phyloP scores from a whole-genome alignment of 2,797 vertebrate species.

The Characodon lateralis region DNA sequence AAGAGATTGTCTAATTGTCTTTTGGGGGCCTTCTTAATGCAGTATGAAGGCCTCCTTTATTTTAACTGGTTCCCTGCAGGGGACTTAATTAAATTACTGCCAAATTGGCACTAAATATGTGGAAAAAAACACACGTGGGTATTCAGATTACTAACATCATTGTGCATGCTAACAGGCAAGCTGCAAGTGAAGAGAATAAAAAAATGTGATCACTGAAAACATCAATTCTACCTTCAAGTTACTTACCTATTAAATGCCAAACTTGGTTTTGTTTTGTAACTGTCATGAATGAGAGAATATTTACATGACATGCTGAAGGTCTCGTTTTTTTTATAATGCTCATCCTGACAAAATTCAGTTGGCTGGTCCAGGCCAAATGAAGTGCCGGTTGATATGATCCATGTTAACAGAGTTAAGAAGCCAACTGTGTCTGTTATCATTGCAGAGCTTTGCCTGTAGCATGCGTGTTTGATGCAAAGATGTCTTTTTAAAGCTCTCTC shows the following conservation, averaged over 20 bases:
- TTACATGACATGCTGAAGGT: conserved; percentile 22
- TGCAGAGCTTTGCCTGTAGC: conserved; percentile 70
- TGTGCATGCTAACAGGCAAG: conserved; percentile 7
- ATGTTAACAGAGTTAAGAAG: conserved; percentile 69
- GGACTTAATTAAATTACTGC: conserved; percentile 35
- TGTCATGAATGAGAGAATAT: conserved; percentile 32
- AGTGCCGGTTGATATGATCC: conserved; percentile 60
- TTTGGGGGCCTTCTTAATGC: conserved; percentile 30
- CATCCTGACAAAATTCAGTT: conserved; percentile 25
- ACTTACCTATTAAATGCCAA: conserved; percentile 71
- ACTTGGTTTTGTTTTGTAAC: conserved; percentile 25
- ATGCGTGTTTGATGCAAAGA: conserved; percentile 30
- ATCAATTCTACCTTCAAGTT: conserved; percentile 14
- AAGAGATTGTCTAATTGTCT: conserved; percentile 41
- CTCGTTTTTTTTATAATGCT: conserved; percentile 25
- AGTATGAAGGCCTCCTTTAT: conserved; percentile 28
- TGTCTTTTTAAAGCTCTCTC: conserved; percentile 75
- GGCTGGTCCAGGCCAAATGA: conserved; percentile 38
- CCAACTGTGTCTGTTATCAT: conserved; percentile 75
- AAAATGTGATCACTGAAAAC: neutral
- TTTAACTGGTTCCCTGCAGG: conserved; percentile 22
- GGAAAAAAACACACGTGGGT: conserved; percentile 5
- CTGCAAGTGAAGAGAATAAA: neutral
- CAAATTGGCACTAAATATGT: conserved; percentile 28
- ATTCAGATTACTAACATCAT: conserved; percentile 12